Base-by-base conservation (phyloP, 2,113 vertebrate species). In the Tichodroma muraria region DNA sequence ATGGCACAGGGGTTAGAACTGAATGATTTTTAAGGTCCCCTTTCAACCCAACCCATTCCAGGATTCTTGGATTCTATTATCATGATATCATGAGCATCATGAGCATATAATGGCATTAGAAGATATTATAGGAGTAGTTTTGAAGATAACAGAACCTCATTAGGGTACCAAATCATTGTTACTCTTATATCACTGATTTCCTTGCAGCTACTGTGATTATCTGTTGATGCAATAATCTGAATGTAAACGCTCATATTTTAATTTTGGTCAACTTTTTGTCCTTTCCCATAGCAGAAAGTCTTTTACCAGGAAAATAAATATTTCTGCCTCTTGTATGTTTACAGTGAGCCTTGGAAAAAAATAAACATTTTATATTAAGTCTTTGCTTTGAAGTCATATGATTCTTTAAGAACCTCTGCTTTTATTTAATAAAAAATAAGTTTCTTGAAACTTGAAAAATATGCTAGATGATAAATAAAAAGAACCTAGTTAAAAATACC, bases 361-460 rank as follows among this genome's bases (percentile, higher is more conserved):
- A 4, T 80, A 75, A 63, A 77, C 73, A 83, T 83, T 95, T 79
- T 79, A 42, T 68, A 25, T 63, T 40, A 66, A 81, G 22, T 45
- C 23, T 28, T 61, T 83, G 9, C 28, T 84, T 60, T 71, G 70
- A 76, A 75, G 35, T 60, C 53, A 66, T 30, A 42, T 20, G 33
- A 52, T 92, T 78, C 10, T 61, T 89, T 75, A 66, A 84, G 35
- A 68, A 84, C 3, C 8, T 56, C 57, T 60, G 19, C 4, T 90
- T 90, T 87, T 84, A 87, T 86, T 78, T 75, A 84, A 85, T 88
- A 88, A 91, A 94, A 89, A 79, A 69, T 50, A 81, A 47, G 13
- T 69, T 76, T 72, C 40, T 61, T 69, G 49, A 90, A 60, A 33
- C 37, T 76, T 84, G 40, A 60, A 87, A 94, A 84, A 71, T 64